These are phyloP conservation scores for Osmerus mordax DNA, from an alignment of 2,113 vertebrate genomes.

Conservation along the genomic window DNA sequence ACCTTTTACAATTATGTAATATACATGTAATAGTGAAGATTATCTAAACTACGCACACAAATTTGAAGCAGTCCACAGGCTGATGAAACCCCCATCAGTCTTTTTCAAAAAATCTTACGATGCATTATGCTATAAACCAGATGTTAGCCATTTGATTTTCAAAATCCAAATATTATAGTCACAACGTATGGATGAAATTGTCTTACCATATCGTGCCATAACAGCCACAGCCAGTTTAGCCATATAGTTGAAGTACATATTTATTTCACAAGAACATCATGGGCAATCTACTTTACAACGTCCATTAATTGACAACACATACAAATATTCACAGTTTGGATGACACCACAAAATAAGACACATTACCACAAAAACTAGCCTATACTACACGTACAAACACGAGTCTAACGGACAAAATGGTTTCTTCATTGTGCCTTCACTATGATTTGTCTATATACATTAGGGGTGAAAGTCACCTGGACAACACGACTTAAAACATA, in stretches of 20 bases:
- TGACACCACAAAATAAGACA: constrained; percentile 68
- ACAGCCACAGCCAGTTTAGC: constrained; percentile 45
- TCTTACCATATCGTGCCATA: background rate
- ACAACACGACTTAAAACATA: constrained; percentile 49
- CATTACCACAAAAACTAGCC: constrained; percentile 63
- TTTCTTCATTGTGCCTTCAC: constrained; percentile 69
- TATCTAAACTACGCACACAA: too few relatives aligned
- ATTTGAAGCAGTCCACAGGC: too few relatives aligned
- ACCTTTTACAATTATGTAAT: too few relatives aligned
- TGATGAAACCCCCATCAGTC: too few relatives aligned
- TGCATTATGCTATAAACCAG: too few relatives aligned
- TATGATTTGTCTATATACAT: constrained; percentile 70
- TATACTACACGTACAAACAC: constrained; percentile 51
- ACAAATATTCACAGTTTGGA: constrained; percentile 77
- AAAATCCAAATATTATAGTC: too few relatives aligned
- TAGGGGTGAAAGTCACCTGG: constrained; percentile 64
- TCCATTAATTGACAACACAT: constrained; percentile 67
- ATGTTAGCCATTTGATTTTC: too few relatives aligned
- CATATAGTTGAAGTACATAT: constrained; percentile 64
- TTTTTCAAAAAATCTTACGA: too few relatives aligned
- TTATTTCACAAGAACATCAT: constrained; percentile 74
- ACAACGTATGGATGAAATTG: background rate
- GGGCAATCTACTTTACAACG: constrained; percentile 59
- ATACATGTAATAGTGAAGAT: too few relatives aligned
- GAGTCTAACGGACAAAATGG: constrained; percentile 55